Base-by-base conservation (phyloP, 2,113 vertebrate genomes). In the Jacana jacana region DNA sequence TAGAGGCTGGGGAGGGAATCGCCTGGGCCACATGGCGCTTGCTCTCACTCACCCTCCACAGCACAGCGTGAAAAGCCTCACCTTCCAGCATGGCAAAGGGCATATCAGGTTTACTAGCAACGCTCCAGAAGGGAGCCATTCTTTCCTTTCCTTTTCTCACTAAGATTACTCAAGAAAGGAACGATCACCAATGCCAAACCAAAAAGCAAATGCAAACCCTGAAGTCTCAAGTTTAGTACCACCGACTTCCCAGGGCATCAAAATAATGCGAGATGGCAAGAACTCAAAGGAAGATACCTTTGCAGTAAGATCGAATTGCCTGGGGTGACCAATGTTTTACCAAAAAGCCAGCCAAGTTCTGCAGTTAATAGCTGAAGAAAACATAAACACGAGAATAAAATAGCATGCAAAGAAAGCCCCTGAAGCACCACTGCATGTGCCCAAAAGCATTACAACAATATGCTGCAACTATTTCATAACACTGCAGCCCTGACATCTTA, bases 301-400 rank as follows among this genome's bases (percentile, higher is more conserved):
- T 85, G 57, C 61, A 64, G 49, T 48, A 85, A 93, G 70, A 80
- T 81, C 89, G 90, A 87, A 72, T 65, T 89, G 92, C 79, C 96
- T 76, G 81, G 40, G 77, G 91, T 91, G 63, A 95, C 73, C 85
- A 96, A 94, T 17, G 9, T 90, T 94, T 95, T 33, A 80, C 78
- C 88, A 88, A 91, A 96, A 90, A 75, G 81, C 61, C 70, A 48
- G 13, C 10, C 24, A 64, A 78, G 65, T 83, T 89, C 23, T 51
- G 75, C 31, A 86, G 86, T 90, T 96, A 87, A 39, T 95, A 83
- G 86, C 88, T 46, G 60, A 76, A 81, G 85, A 95, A 95, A 84
- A 87, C 52, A 28, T 23, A 93, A 96, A 52, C 6, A 3, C 4
- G 5, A 81, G 64, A 88, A 95, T 57, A 60, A 75, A 39, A 68